phyloP scores from a whole-genome alignment of 64 coral and sea anemone species.

The Montipora sp. region DNA sequence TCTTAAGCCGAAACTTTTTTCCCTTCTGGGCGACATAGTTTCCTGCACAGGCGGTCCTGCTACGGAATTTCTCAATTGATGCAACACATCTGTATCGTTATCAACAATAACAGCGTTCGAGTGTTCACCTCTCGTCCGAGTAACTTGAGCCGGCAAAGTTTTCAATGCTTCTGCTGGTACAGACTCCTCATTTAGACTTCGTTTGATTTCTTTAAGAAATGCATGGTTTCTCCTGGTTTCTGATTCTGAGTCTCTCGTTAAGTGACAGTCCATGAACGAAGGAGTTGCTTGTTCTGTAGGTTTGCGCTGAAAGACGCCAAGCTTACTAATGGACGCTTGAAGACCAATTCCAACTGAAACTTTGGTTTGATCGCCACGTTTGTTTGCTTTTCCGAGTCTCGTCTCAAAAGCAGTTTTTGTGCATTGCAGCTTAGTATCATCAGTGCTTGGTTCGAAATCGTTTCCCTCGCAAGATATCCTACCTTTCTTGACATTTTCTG shows the following conservation, averaged over 20 bases:
- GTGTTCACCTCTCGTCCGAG: constrained; percentile 54
- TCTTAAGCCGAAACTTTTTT: background rate
- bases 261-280: background rate
- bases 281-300: constrained; percentile 7
- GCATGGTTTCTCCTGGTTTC: background rate
- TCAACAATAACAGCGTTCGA: background rate
- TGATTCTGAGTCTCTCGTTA: background rate
- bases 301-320: constrained; percentile 39
- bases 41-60: background rate
- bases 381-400: background rate
- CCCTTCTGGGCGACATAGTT: background rate
- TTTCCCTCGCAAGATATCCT: background rate
- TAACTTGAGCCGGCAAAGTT: background rate
- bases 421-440: background rate
- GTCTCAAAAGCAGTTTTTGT: background rate
- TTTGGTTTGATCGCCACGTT: background rate
- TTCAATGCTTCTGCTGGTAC: background rate
- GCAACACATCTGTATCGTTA: background rate
- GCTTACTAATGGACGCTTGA: background rate
- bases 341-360: constrained; percentile 17
- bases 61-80: background rate
- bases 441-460: background rate
- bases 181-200: background rate
- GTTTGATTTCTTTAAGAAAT: background rate
- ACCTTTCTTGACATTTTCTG: background rate